Conservation (phyloP, 53 echinoderm and acorn worm genomes). For the Mesocentrotus franciscanus region DNA sequence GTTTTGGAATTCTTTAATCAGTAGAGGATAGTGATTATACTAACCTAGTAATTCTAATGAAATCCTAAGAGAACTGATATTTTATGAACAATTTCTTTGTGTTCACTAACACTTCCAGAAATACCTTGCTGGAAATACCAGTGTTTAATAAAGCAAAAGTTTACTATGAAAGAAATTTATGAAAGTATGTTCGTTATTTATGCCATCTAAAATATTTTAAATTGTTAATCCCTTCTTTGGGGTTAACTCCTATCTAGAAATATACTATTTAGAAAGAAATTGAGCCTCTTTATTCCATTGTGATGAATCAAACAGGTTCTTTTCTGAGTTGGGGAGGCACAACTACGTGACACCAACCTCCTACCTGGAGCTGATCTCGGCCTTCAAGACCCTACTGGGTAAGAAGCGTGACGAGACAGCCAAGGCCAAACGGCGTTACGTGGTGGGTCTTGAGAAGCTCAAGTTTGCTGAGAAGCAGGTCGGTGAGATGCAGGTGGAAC, state of each 20-base stretch:
- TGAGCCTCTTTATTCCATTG: background rate
- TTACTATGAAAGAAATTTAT: too few species aligned
- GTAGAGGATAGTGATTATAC: background rate
- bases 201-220: too few species aligned
- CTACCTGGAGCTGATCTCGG: constrained; percentile 96
- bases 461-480: constrained; percentile 98
- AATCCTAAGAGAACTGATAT: background rate
- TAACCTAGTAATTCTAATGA: background rate
- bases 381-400: constrained; percentile 96
- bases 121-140: too few species aligned
- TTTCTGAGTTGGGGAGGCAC: constrained; percentile 88
- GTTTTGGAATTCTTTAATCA: background rate
- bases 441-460: constrained; percentile 94
- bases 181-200: too few species aligned
- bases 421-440: constrained; percentile 93
- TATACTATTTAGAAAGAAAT: too few species aligned
- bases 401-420: constrained; percentile 92
- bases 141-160: too few species aligned
- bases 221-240: too few species aligned
- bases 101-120: too few species aligned
- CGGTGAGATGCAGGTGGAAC: constrained; percentile 93
- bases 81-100: background rate
- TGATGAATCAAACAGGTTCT: constrained; percentile 70
- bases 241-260: too few species aligned
- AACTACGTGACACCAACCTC: constrained; percentile 99